Percentiles rank a stretch among this genome's conserved stretches.
Conservation (phyloP, 2,113 vertebrate species). For the Notiomystis cincta region DNA sequence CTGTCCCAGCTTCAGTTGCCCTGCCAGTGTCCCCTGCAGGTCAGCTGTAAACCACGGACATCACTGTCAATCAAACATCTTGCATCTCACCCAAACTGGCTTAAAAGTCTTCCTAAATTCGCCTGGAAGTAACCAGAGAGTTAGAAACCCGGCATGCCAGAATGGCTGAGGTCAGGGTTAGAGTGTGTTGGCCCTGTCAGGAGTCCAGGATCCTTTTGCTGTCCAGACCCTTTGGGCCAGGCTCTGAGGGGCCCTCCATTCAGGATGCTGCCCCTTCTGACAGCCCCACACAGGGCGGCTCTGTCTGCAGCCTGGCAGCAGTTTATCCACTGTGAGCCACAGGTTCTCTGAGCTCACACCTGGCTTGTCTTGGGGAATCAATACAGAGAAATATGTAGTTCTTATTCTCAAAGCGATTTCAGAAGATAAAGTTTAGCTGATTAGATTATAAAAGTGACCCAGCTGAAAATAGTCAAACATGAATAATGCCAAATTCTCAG, state of each 20-base stretch:
- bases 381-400: background rate
- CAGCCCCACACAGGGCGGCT: rapidly evolving
- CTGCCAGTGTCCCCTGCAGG: background rate
- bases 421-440: background rate
- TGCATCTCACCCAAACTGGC: background rate
- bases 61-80: background rate
- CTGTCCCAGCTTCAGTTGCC: background rate
- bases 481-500: background rate
- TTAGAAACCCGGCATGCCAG: background rate
- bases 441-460: background rate
- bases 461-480: background rate
- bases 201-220: background rate
- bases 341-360: background rate
- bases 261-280: background rate
- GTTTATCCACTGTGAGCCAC: background rate
- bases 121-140: background rate
- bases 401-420: background rate
- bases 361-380: background rate
- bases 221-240: background rate
- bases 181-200: background rate
- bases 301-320: background rate
- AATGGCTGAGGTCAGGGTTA: background rate
- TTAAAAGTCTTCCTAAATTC: background rate
- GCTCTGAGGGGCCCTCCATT: background rate
- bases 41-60: background rate